A percentile compares a stretch with the other conserved stretches of the same genome.
Evolutionary conservation across 2,797 vertebrate genomes (phyloP).

Genomic region (Sebastiscus albofasciatus): DNA sequence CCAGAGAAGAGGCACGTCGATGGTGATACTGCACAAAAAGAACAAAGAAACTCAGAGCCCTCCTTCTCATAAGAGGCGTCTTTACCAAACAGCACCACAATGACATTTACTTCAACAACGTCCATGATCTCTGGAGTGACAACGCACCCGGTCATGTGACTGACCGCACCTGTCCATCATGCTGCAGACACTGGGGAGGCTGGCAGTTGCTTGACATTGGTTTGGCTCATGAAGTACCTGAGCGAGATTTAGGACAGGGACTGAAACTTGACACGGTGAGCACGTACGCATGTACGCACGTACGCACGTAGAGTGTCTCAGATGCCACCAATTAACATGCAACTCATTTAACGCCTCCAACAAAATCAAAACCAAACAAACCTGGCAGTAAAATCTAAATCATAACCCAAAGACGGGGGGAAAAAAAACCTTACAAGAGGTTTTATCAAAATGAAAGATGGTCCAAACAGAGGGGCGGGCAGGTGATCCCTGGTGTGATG

Average conservation of each 20-base stretch:
- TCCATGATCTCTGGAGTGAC: conserved; percentile 6
- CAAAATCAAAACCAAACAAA: conserved; percentile 34
- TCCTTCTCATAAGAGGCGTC: background rate
- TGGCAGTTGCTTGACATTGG: background rate
- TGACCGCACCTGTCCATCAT: background rate
- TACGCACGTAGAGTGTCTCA: background rate
- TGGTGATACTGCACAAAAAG: conserved; percentile 22
- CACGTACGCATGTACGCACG: background rate
- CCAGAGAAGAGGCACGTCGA: conserved; percentile 36
- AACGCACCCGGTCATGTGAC: background rate
- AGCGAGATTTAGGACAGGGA: conserved; percentile 35
- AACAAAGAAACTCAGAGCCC: background rate
- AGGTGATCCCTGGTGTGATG: background rate
- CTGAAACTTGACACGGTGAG: background rate
- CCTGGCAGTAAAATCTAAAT: conserved; percentile 59
- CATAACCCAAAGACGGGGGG: background rate
- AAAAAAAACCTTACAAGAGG: background rate
- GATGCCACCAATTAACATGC: conserved; percentile 1
- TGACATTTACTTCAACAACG: background rate
- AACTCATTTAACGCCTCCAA: background rate
- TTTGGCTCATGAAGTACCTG: conserved; percentile 49
- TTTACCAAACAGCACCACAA: conserved; percentile 19
- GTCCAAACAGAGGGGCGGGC: background rate
- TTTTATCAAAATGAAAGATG: background rate
- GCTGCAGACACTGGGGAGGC: background rate